Base-by-base conservation (phyloP, 2,888 invertebrate genomes). In the Calliopum simillimum region DNA sequence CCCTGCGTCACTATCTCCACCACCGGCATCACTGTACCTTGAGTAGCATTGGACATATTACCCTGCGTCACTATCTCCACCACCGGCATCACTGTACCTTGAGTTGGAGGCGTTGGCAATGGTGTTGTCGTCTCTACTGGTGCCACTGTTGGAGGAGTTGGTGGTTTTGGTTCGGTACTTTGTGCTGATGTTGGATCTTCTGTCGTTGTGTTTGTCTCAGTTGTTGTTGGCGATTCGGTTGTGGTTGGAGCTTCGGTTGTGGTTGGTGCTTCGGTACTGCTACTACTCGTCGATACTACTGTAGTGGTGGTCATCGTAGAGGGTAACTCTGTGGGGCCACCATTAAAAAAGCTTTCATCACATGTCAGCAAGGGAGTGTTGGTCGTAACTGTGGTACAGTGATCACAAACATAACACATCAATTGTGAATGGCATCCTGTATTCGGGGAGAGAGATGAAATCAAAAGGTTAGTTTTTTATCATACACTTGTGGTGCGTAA, bases 401-500 rank as follows among this genome's bases (percentile, higher is more conserved):
- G 71, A 21, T 84, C 79, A 71, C 85, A 85, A 6, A 84, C 80
- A 71, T 84, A 85, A 73, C 85, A 85, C 74, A 76, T 74, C 13
- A 85, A 70, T 64, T 83, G 76, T 47, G 77, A 55, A n/a, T 44
- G 21, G 25, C 71, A 68, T 1, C 68, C 77, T 77, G 69, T 33
- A 33, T 33, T 33, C 8, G 33, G 8, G 8, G 33, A 33, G 33
- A 33, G 8, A 33, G 33, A 33, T 33, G 8, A 33, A 8, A 33
- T 8, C 5, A 33, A 33, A 33, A 33, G 8, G 8, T 33, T 33
- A 33, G 8, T 33, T 33, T n/a, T n/a, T n/a, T n/a, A n/a, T n/a
- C n/a, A n/a, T n/a, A n/a, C n/a, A n/a, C 33, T 8, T 33, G 6
- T 33, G 8, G 8, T n/a, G 2, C 0, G 33, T 2, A 33, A 33